Percentiles rank a stretch among this genome's conserved stretches.
These are phyloP conservation scores for Pogonus chalceus DNA, from an alignment of 1,140 invertebrate species.

Conservation along the genomic window DNA sequence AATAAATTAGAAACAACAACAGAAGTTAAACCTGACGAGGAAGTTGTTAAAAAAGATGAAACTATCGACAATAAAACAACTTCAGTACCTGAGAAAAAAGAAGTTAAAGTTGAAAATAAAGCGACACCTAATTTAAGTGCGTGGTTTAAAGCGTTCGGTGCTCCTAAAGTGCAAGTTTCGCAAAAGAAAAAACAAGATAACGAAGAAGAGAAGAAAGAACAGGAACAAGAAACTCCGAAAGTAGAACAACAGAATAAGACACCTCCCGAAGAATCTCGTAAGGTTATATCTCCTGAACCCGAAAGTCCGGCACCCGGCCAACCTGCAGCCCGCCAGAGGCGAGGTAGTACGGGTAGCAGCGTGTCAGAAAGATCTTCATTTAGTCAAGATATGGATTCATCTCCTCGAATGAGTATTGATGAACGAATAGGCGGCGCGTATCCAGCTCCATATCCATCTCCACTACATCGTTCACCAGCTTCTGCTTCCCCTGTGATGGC, in stretches of 20 bases:
- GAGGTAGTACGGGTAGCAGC: constrained; percentile 60
- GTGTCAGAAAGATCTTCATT: constrained; percentile 64
- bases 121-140: constrained; percentile 78
- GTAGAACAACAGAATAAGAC: constrained; percentile 29
- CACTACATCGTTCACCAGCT: constrained; percentile 47
- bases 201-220: constrained; percentile 40
- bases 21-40: constrained; percentile 19
- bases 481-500: constrained; percentile 43
- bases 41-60: constrained; percentile 22
- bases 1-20: constrained; percentile 19
- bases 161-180: constrained; percentile 46
- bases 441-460: constrained; percentile 54
- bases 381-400: constrained; percentile 58
- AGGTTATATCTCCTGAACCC: constrained; percentile 30
- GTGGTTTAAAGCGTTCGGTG: constrained; percentile 84
- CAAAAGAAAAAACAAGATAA: constrained; percentile 33
- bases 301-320: constrained; percentile 42
- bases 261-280: constrained; percentile 29
- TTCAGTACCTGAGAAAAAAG: constrained; percentile 3
- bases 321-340: constrained; percentile 47
- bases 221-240: constrained; percentile 22
- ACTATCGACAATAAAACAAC: constrained; percentile 13
- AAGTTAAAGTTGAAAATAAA: constrained; percentile 38
- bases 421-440: constrained; percentile 44
- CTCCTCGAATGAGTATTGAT: constrained; percentile 48